phyloP scores from a whole-genome alignment of 1,140 invertebrate species.

The Campoletis sonorensis region DNA sequence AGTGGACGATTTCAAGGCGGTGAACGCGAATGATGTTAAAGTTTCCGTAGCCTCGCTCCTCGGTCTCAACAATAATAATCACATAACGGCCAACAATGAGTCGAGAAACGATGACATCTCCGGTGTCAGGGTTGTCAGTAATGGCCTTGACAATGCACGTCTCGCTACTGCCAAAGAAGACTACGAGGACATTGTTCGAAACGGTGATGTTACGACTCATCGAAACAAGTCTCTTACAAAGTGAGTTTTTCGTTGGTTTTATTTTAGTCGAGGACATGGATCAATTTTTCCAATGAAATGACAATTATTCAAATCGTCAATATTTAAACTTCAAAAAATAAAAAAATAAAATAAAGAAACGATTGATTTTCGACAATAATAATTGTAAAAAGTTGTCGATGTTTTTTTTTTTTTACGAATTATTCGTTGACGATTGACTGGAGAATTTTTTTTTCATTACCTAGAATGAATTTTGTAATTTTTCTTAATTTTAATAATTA shows the following conservation, averaged over 20 bases:
- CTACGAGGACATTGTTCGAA: constrained; percentile 66
- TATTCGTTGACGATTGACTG: not conserved
- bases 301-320: no score
- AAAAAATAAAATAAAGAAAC: no score
- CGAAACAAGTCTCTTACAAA: constrained; percentile 54
- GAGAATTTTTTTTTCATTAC: no score
- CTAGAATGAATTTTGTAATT: no score
- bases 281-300: no score
- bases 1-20: constrained; percentile 64
- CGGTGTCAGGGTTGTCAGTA: constrained; percentile 53
- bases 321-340: no score
- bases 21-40: constrained; percentile 66
- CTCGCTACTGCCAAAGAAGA: constrained; percentile 62
- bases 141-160: constrained; percentile 55
- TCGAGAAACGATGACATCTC: constrained; percentile 41
- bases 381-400: no score
- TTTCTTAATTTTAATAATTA: no score
- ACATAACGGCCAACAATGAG: constrained; percentile 66
- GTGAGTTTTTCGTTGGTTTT: constrained; percentile 45
- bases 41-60: constrained; percentile 66
- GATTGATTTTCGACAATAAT: no score
- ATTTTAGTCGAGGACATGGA: no score
- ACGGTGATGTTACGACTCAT: constrained; percentile 59
- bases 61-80: constrained; percentile 65
- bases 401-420: no score